Evolutionary conservation across 2,888 invertebrate species (phyloP), one percentile per base, ranked within the genome.

Genomic region (Auanema freiburgensis): DNA sequence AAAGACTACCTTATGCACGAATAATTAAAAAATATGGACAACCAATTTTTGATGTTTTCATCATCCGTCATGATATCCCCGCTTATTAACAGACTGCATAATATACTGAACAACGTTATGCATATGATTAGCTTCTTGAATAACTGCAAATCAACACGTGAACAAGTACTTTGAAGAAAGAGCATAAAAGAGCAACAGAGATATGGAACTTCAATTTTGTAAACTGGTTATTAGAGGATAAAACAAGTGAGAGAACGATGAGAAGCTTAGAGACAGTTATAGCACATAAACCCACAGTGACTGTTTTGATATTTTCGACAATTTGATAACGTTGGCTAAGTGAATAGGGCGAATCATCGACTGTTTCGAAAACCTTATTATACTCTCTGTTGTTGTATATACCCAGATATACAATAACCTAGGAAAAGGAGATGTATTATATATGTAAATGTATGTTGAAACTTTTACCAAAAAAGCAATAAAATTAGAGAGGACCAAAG

Each of bases 21-120:
- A 52, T 68, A 71, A 53, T 71, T 71, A 62, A 71, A 71, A 14
- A 66, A 67, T 54, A 71, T 65, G 46, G 63, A 66, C 46, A 71
- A 61, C 71, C 71, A 71, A 57, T 71, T 71, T 52, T 65, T 66
- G 23, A 66, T 46, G 14, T 65, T 60, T 11, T 65, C 67, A 42
- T 67, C 63, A 42, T 65, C 67, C 21, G 56, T 54, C 25, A 60
- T 54, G 57, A 60, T 60, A 58, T 65, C 53, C 11, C 63, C 63
- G 10, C 66, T 62, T 14, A 62, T 62, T 42, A 71, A 71, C 18
- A 66, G 59, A 42, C 67, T 66, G 59, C 71, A 71, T 23, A 62
- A 57, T 24, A 71, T 62, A 8, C 66, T 66, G 63, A 71, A 71
- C 0, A 66, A 25, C 3, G 66, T 68, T 24, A 64, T 68, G 11